Base-by-base conservation (phyloP, 2,888 invertebrate genomes). In the Euspilapteryx auroguttella region DNA sequence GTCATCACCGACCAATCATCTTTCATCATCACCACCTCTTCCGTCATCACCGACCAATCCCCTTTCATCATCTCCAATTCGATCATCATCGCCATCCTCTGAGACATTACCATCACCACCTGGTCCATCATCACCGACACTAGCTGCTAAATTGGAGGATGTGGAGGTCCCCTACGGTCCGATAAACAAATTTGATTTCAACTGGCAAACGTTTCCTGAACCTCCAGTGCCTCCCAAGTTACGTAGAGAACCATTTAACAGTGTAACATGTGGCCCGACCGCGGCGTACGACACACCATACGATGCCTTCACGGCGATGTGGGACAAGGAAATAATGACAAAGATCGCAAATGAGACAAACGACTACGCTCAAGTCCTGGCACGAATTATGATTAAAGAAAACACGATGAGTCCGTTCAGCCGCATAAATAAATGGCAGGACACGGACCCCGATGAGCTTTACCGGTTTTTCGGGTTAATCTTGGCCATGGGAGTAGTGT, bases 371-470 rank as follows among this genome's bases (percentile, higher is more conserved):
- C 12, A 26, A 17, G 14, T 14, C 10, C 2, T 14, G n/a, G 3
- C 14, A 8, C 10, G n/a, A 9, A 10, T 5, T 2, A 25, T 14
- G 25, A 2, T 14, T 14, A 6, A 3, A 10, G 9, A 9, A 3
- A 17, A 21, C 4, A 25, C 10, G 3, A 24, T 40, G 2, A 4
- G 8, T 14, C 33, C 34, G 1, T 13, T 7, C 5, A 39, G 37
- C 24, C 30, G 38, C 3, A 38, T 40, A 7, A n/a, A 11, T 2
- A 3, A 26, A 2, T 40, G 42, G 40, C 5, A 7, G 2, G 36
- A 39, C 14, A 37, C 37, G 1, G 14, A n/a, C 4, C 30, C 12
- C 2, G 36, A 40, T 17, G 42, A 42, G 22, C 4, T 42, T 3
- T 38, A 38, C 22, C 22, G 25, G 2, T 39, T 12, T 24, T 35